Evolutionary conservation across 2,797 vertebrate species (phyloP).

Genomic region (Sebastes iracundus): DNA sequence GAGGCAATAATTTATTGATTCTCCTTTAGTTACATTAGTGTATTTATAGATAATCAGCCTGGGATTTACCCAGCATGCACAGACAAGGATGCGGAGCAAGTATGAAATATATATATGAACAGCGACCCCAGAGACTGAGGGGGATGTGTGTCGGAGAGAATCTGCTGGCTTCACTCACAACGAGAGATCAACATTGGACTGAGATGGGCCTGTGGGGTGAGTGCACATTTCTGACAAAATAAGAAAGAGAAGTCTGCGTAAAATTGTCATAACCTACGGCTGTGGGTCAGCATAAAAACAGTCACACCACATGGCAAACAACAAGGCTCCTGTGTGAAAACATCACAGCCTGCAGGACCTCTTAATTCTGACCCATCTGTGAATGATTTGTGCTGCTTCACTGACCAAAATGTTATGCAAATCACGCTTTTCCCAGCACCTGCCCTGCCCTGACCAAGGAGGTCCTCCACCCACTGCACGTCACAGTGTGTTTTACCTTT

Average conservation of each 20-base stretch:
- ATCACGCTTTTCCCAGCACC: conserved; percentile 36
- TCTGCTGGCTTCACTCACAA: conserved; percentile 59
- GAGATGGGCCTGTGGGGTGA: conserved; percentile 73
- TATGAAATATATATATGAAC: conserved; percentile 83
- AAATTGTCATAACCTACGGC: conserved; percentile 51
- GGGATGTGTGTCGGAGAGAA: conserved; percentile 71
- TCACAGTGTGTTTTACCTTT: conserved; percentile 84
- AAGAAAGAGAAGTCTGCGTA: conserved; percentile 37
- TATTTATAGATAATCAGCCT: conserved; percentile 79
- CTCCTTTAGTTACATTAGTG: conserved; percentile 73
- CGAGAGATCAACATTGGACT: conserved; percentile 45
- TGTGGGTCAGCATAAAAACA: conserved; percentile 69
- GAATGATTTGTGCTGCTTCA: conserved; percentile 59
- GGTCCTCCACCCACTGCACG: not conserved
- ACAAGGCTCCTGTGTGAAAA: conserved; percentile 33
- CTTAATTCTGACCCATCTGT: conserved; percentile 59
- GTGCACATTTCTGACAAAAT: conserved; percentile 52
- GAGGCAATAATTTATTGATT: conserved; percentile 82
- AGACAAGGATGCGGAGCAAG: conserved; percentile 70
- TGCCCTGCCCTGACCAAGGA: conserved; percentile 48
- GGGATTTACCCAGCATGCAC: conserved; percentile 65
- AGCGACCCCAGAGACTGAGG: conserved; percentile 58
- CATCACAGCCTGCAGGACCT: conserved; percentile 50
- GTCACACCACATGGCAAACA: conserved; percentile 36
- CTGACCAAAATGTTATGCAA: conserved; percentile 35